These are phyloP conservation scores for Arrhopalites spinosus DNA, from an alignment of 2,888 invertebrate genomes.

Conservation along the genomic window DNA sequence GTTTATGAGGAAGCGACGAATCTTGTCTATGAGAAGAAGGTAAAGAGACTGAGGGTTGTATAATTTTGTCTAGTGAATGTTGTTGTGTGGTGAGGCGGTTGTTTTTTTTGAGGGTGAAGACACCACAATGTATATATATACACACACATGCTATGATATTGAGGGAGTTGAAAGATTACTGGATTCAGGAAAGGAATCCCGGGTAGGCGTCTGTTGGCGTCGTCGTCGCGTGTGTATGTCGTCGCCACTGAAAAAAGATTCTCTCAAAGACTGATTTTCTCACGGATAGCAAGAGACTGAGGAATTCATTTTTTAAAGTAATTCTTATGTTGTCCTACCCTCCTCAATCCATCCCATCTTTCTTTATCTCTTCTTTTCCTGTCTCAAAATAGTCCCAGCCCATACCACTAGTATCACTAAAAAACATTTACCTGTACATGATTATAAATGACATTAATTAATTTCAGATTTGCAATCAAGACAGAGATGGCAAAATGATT, in stretches of 20 bases:
- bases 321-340: background rate
- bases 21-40: background rate
- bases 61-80: too few species aligned
- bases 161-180: background rate
- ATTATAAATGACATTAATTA: too few species aligned
- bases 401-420: too few species aligned
- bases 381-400: too few species aligned
- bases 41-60: background rate
- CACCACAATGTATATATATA: background rate
- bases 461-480: background rate
- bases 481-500: background rate
- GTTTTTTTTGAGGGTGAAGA: background rate
- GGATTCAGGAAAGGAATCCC: constrained; percentile 19
- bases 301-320: background rate
- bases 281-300: constrained; percentile 17
- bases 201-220: constrained; percentile 17
- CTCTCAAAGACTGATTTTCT: constrained; percentile 27
- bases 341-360: background rate
- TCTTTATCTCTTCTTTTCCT: background rate
- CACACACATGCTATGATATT: background rate
- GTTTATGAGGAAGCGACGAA: background rate
- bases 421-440: too few species aligned
- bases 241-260: constrained; percentile 20
- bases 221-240: constrained; percentile 25
- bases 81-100: too few species aligned